phyloP scores from a whole-genome alignment of 2,113 vertebrate genomes.

The Oenanthe melanoleuca region DNA sequence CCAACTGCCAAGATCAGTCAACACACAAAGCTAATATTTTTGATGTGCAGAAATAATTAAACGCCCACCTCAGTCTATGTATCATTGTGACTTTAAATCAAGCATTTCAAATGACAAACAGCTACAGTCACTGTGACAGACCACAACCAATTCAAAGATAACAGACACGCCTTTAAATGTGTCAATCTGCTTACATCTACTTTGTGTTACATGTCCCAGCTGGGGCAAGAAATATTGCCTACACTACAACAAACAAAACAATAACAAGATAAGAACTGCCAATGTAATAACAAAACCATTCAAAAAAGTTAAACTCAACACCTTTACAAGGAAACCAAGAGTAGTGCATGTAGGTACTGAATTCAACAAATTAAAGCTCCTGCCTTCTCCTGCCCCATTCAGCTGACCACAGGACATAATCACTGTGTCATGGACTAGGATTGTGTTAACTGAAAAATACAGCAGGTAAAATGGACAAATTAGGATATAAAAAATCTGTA shows the following conservation, averaged over 20 bases:
- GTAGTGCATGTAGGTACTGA: not conserved
- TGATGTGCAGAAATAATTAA: slow-evolving; percentile 2
- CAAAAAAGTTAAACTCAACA: not conserved
- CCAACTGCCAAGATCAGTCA: not conserved
- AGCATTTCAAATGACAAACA: not conserved
- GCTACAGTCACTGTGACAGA: not conserved
- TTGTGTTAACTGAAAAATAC: not conserved
- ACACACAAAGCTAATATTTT: not conserved
- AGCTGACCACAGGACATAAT: not conserved
- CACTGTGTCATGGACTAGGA: fast-evolving
- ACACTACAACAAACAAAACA: not conserved
- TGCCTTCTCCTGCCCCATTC: not conserved
- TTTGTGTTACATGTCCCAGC: not conserved
- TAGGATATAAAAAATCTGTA: not conserved
- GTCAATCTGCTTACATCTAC: not conserved
- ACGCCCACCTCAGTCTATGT: not conserved
- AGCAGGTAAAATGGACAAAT: not conserved
- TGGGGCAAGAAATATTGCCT: not conserved
- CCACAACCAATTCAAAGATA: not conserved
- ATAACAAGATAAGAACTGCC: not conserved
- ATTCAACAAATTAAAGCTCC: not conserved
- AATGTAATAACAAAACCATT: not conserved
- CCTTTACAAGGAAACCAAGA: not conserved
- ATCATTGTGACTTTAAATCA: not conserved
- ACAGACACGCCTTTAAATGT: not conserved